A percentile compares a stretch with the other conserved stretches of the same genome.
Conservation (phyloP, 2,797 vertebrate species). For the Sparidentex hasta region DNA sequence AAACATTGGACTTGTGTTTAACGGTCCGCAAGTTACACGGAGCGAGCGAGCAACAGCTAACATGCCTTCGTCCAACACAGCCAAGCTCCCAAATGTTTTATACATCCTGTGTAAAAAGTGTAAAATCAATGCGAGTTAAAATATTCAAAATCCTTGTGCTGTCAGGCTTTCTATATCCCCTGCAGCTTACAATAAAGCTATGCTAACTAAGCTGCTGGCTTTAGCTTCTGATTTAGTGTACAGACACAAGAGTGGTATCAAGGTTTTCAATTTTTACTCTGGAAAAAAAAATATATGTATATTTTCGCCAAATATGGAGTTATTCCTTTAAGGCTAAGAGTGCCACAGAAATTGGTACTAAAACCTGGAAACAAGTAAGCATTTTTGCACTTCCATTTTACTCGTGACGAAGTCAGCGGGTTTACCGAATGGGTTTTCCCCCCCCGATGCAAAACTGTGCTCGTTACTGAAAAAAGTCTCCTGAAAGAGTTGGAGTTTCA, state of each 20-base stretch:
- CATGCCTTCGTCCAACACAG: background rate
- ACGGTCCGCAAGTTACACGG: too few relatives aligned
- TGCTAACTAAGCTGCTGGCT: background rate
- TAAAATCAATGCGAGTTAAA: background rate
- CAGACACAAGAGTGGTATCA: too few relatives aligned
- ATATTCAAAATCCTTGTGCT: too few relatives aligned
- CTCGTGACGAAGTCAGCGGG: too few relatives aligned
- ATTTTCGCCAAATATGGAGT: background rate
- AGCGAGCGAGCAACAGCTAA: too few relatives aligned
- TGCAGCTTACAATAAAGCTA: background rate
- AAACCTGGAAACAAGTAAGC: too few relatives aligned
- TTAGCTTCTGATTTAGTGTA: background rate
- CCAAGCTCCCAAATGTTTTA: background rate
- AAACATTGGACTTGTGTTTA: too few relatives aligned
- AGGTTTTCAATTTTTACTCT: background rate
- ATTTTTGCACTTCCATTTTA: too few relatives aligned
- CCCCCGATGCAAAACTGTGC: background rate
- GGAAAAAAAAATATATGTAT: background rate
- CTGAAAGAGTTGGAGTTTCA: background rate
- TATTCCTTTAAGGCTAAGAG: background rate
- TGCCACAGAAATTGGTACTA: background rate
- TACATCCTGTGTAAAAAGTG: background rate
- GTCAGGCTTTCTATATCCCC: background rate
- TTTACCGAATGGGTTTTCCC: too few relatives aligned
- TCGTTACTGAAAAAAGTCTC: background rate